phyloP scores from a whole-genome alignment of 92 coral and sea anemone genomes.

The Porites rus region DNA sequence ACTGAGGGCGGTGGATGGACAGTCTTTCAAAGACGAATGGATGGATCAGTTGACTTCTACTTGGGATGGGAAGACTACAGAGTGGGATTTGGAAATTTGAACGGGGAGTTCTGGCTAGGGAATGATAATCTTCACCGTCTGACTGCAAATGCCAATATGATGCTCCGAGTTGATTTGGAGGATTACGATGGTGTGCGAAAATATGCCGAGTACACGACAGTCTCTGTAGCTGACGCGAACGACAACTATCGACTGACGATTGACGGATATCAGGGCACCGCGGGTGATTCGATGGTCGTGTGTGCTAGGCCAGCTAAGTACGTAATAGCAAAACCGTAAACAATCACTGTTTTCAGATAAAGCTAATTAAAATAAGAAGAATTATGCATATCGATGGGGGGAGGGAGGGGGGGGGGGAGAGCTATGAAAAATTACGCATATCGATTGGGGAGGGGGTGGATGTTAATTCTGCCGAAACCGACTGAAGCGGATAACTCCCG shows the following conservation, averaged over 20 bases:
- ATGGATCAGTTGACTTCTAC: conserved; percentile 35
- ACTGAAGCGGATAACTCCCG: too few species aligned
- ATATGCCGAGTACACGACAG: conserved; percentile 58
- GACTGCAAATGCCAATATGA: conserved; percentile 2
- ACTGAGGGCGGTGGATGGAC: too few species aligned
- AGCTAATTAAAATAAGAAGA: too few species aligned
- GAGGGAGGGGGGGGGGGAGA: too few species aligned
- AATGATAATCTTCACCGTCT: conserved; percentile 54
- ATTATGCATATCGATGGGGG: too few species aligned
- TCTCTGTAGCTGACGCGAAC: conserved; percentile 31
- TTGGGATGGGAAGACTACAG: conserved; percentile 9
- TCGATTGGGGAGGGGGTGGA: too few species aligned
- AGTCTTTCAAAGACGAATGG: too few species aligned
- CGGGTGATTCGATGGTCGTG: conserved; percentile 29
- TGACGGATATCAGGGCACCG: conserved; percentile 49
- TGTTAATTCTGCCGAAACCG: too few species aligned
- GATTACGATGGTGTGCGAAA: conserved; percentile 46
- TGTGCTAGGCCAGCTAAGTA: neutral
- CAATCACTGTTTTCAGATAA: too few species aligned
- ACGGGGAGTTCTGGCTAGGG: conserved; percentile 69
- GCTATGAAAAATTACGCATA: too few species aligned
- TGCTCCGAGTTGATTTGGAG: conserved; percentile 56
- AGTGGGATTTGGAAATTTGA: conserved; percentile 64
- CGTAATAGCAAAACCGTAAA: neutral
- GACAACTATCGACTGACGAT: conserved; percentile 37